Evolutionary conservation across 2,888 invertebrate species (phyloP).

Genomic region (Lacanobia oleracea): DNA sequence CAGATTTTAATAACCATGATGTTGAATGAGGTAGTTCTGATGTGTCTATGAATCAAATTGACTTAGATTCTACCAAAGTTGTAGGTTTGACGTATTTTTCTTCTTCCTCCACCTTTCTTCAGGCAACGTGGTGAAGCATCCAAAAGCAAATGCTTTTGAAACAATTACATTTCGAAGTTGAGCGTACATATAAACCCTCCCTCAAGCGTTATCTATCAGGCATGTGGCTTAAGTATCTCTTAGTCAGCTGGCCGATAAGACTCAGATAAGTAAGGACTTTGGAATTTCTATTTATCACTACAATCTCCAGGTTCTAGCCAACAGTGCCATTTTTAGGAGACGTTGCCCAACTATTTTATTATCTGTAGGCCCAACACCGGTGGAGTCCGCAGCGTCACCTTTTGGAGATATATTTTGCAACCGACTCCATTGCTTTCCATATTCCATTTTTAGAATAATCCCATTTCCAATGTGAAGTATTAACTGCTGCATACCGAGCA

Average conservation of each 20-base stretch:
- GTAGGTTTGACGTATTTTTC: too few relatives aligned
- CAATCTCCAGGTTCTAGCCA: not conserved
- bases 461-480: constrained; percentile 10
- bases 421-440: not conserved
- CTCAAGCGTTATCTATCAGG: constrained; percentile 18
- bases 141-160: not conserved
- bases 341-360: not conserved
- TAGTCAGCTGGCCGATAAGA: constrained; percentile 32
- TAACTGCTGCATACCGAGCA: constrained; percentile 26
- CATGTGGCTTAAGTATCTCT: constrained; percentile 31
- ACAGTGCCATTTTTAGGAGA: not conserved
- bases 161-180: too few relatives aligned
- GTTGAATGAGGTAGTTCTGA: too few relatives aligned
- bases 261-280: constrained; percentile 11
- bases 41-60: too few relatives aligned
- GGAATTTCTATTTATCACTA: not conserved
- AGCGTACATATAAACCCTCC: not conserved
- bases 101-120: too few relatives aligned
- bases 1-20: too few relatives aligned
- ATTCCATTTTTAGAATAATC: constrained; percentile 15
- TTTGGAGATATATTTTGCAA: not conserved
- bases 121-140: too few relatives aligned
- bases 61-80: too few relatives aligned
- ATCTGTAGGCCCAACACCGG: not conserved
- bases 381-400: not conserved